Conservation (phyloP, 2,888 invertebrate genomes). For the Lysandra coridon region DNA sequence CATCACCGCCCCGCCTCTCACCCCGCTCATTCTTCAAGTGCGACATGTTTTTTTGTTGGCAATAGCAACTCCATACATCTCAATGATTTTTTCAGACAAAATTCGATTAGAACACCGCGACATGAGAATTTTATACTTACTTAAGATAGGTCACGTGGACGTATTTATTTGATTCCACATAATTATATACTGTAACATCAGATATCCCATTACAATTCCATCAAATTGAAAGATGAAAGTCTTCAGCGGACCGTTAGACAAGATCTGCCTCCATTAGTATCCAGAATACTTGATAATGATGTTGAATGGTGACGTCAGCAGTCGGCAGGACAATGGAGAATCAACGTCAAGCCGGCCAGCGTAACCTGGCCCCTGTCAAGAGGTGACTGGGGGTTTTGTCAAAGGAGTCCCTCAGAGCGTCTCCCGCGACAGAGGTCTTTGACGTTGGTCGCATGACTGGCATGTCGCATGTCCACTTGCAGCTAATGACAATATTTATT, state of each 20-base stretch:
- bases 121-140: neutral
- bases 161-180: neutral
- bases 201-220: neutral
- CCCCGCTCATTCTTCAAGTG: too few species aligned
- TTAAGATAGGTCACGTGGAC: neutral
- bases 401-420: conserved; percentile 37
- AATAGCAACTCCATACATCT: too few species aligned
- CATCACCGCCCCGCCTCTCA: too few species aligned
- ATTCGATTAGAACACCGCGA: neutral
- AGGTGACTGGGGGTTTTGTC: conserved; percentile 49
- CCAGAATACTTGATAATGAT: conserved; percentile 39
- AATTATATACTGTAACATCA: neutral
- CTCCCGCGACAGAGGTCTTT: conserved; percentile 50
- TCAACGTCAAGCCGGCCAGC: conserved; percentile 72
- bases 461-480: conserved; percentile 75
- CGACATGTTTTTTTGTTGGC: too few species aligned
- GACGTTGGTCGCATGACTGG: conserved; percentile 63
- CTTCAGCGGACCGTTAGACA: conserved; percentile 16
- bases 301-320: conserved; percentile 61
- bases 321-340: conserved; percentile 68
- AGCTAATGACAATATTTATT: conserved; percentile 77
- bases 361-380: conserved; percentile 49
- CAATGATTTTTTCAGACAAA: neutral
- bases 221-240: neutral
- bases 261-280: conserved; percentile 42